Evolutionary conservation across 1,140 invertebrate genomes (phyloP).

Genomic region (Cotesia chilonis): DNA sequence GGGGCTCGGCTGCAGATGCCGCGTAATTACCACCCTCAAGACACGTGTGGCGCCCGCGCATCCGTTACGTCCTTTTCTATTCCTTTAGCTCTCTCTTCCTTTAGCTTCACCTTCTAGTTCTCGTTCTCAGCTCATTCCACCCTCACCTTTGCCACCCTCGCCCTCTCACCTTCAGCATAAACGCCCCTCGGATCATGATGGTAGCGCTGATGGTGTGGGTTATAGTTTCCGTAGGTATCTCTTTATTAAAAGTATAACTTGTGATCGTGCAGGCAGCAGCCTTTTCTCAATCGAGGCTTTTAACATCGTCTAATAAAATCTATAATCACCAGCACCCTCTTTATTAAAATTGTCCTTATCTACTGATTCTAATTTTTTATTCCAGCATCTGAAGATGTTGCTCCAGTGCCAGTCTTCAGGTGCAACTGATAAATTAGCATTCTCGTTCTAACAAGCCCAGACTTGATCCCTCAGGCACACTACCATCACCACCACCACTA

Average conservation of each 20-base stretch:
- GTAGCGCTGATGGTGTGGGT: constrained; percentile 47
- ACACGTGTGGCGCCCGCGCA: constrained; percentile 64
- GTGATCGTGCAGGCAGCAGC: constrained; percentile 47
- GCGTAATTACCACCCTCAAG: constrained; percentile 68
- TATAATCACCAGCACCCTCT: not conserved
- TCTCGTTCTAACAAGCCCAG: constrained; percentile 64
- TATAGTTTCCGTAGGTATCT: constrained; percentile 46
- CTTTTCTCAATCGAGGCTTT: constrained; percentile 33
- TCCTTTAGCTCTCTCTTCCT: constrained; percentile 16
- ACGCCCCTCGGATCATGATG: constrained; percentile 34
- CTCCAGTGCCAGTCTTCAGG: no score
- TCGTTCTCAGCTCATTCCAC: constrained; percentile 27
- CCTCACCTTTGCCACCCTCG: no score
- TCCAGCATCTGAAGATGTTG: no score
- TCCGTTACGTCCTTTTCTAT: constrained; percentile 46
- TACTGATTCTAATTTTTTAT: no score
- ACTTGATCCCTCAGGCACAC: constrained; percentile 59
- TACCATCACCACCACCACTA: constrained; percentile 51
- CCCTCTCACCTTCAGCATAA: constrained; percentile 17
- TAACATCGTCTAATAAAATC: constrained; percentile 14
- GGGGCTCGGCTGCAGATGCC: constrained; percentile 65
- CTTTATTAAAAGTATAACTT: constrained; percentile 65
- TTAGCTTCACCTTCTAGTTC: constrained; percentile 37
- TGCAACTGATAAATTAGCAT: constrained; percentile 65
- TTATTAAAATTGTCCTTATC: no score